A percentile compares a stretch with the other conserved stretches of the same genome.
Conservation (phyloP, 2,113 vertebrate species). For the Reinhardtius hippoglossoides region DNA sequence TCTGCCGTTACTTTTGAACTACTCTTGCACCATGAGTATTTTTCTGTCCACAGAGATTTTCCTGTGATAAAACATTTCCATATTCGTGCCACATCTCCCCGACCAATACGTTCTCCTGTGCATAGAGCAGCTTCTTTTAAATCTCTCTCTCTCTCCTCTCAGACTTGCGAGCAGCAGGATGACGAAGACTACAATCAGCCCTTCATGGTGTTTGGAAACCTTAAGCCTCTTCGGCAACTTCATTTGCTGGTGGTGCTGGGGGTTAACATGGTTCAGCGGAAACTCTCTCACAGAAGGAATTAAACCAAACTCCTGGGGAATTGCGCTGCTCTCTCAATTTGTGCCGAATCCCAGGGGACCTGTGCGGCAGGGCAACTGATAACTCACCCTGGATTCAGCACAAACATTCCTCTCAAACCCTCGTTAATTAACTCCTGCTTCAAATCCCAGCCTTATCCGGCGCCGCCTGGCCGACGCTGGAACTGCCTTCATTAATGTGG, state of each 20-base stretch:
- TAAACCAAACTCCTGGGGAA: constrained; percentile 69
- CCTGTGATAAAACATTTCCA: no score
- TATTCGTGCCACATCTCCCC: no score
- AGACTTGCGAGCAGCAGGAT: neutral
- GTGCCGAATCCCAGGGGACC: constrained; percentile 48
- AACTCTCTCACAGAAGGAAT: constrained; percentile 60
- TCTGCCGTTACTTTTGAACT: no score
- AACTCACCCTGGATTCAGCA: constrained; percentile 54
- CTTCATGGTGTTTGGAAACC: constrained; percentile 41
- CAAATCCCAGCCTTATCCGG: constrained; percentile 34
- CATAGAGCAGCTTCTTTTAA: neutral
- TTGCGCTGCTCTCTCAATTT: constrained; percentile 66
- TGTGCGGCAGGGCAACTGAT: constrained; percentile 48
- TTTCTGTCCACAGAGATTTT: no score
- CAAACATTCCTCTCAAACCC: constrained; percentile 52
- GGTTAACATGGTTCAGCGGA: constrained; percentile 64
- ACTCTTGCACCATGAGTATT: no score
- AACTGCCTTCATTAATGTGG: constrained; percentile 22
- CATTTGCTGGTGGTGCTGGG: constrained; percentile 43
- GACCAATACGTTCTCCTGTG: no score
- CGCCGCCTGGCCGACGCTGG: neutral
- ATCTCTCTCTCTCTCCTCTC: neutral
- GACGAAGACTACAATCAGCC: neutral
- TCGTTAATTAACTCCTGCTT: constrained; percentile 53
- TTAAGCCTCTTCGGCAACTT: constrained; percentile 53